These are phyloP conservation scores for Centropristis striata DNA, from an alignment of 2,113 vertebrate species.

Conservation along the genomic window DNA sequence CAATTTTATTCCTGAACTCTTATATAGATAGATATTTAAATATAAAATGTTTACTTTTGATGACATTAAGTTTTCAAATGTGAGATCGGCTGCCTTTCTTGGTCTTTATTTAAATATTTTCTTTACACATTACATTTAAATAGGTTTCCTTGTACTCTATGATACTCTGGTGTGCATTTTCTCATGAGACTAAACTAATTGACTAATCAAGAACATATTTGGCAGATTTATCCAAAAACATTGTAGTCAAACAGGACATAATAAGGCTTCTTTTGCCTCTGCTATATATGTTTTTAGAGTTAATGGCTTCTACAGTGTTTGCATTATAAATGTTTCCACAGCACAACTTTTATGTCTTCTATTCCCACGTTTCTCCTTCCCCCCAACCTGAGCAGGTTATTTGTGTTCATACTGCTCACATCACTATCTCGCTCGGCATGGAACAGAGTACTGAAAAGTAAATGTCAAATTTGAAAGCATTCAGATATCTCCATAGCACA, in stretches of 20 bases:
- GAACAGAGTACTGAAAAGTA: not conserved
- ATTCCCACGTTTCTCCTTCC: not conserved
- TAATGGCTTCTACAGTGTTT: not conserved
- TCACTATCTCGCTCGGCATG: not conserved
- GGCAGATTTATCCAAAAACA: not conserved
- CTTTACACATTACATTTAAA: too few relatives aligned
- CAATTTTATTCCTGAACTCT: too few relatives aligned
- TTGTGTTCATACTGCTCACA: not conserved
- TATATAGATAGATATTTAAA: too few relatives aligned
- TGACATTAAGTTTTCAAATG: too few relatives aligned
- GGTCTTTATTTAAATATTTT: too few relatives aligned
- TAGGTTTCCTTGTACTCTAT: too few relatives aligned
- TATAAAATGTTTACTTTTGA: too few relatives aligned
- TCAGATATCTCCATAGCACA: not conserved
- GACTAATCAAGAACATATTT: too few relatives aligned
- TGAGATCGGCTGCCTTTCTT: too few relatives aligned
- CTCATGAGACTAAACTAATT: too few relatives aligned
- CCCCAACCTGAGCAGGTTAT: not conserved
- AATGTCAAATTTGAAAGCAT: conserved; percentile 33
- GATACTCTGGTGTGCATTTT: too few relatives aligned
- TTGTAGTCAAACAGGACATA: not conserved
- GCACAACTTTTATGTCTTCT: not conserved
- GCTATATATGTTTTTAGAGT: not conserved
- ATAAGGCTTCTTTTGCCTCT: not conserved
- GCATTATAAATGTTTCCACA: conserved; percentile 11